Conservation (phyloP, 2,797 vertebrate genomes). For the Rhinoraja longicauda region DNA sequence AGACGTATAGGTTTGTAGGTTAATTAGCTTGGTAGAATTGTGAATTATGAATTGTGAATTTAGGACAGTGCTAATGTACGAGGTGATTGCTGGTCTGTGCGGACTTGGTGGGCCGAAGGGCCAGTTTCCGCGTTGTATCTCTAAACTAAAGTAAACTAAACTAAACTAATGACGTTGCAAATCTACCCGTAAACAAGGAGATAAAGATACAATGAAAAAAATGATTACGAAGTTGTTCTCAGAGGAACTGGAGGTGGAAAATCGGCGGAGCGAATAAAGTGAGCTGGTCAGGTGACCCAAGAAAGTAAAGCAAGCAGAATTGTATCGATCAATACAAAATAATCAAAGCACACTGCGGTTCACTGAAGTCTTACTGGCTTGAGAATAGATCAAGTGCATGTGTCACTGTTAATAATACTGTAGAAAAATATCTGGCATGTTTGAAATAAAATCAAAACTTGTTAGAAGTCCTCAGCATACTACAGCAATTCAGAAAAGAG, state of each 20-base stretch:
- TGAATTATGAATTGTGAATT: too few species aligned
- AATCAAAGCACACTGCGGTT: neutral
- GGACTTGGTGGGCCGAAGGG: too few species aligned
- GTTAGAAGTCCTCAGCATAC: too few species aligned
- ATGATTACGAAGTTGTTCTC: neutral
- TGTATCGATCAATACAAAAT: neutral
- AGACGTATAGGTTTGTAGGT: too few species aligned
- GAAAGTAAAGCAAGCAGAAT: neutral
- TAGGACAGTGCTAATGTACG: too few species aligned
- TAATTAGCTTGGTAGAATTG: too few species aligned
- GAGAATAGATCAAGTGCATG: neutral
- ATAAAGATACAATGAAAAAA: neutral
- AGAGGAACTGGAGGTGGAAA: neutral
- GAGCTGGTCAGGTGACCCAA: neutral
- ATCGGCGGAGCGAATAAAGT: neutral
- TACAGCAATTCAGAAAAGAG: too few species aligned
- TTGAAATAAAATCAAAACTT: too few species aligned
- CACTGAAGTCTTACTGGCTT: neutral
- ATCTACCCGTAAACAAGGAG: neutral
- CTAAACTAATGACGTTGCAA: neutral
- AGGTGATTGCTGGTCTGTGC: too few species aligned
- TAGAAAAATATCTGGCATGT: too few species aligned
- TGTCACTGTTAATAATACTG: neutral
- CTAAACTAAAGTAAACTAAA: too few species aligned
- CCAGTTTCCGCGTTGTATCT: too few species aligned